phyloP scores from a whole-genome alignment of 2,113 vertebrate genomes.

The Perccottus glenii region DNA sequence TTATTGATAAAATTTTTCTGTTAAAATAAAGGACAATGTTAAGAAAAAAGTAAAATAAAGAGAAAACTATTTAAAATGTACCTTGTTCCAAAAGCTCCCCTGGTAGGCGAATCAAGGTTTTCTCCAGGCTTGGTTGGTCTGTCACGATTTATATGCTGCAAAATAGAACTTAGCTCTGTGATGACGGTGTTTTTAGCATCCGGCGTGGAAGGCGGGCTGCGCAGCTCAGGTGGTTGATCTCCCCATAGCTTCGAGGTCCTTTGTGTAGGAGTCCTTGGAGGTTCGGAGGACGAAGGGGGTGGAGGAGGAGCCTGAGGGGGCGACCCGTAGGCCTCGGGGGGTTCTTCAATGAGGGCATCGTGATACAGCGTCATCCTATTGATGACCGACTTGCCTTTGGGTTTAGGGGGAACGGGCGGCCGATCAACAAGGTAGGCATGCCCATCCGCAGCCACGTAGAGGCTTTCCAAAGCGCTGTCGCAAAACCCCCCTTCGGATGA shows the following conservation, averaged over 20 bases:
- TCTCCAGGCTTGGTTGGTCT: slow-evolving; percentile 88
- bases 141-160: slow-evolving; percentile 96
- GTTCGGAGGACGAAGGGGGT: slow-evolving; percentile 79
- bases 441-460: slow-evolving; percentile 92
- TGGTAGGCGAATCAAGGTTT: slow-evolving; percentile 85
- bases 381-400: slow-evolving; percentile 93
- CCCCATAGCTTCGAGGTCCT: slow-evolving; percentile 96
- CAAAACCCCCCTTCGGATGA: slow-evolving; percentile 91
- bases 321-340: slow-evolving; percentile 84
- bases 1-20: too few species aligned
- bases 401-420: slow-evolving; percentile 96
- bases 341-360: slow-evolving; percentile 89
- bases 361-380: slow-evolving; percentile 92
- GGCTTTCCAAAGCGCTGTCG: slow-evolving; percentile 88
- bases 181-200: slow-evolving; percentile 94
- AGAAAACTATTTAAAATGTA: slow-evolving; percentile 56
- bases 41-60: background rate
- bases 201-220: slow-evolving; percentile 86
- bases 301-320: slow-evolving; percentile 87
- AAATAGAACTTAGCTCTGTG: slow-evolving; percentile 95
- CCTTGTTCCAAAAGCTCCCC: slow-evolving; percentile 88
- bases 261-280: slow-evolving; percentile 85
- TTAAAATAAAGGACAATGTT: background rate
- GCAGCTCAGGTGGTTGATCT: slow-evolving; percentile 84
- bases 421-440: slow-evolving; percentile 92